Percentiles rank a stretch among this genome's conserved stretches.
These are phyloP conservation scores for Poeciliopsis gracilis DNA, from an alignment of 2,797 vertebrate genomes.

Conservation along the genomic window DNA sequence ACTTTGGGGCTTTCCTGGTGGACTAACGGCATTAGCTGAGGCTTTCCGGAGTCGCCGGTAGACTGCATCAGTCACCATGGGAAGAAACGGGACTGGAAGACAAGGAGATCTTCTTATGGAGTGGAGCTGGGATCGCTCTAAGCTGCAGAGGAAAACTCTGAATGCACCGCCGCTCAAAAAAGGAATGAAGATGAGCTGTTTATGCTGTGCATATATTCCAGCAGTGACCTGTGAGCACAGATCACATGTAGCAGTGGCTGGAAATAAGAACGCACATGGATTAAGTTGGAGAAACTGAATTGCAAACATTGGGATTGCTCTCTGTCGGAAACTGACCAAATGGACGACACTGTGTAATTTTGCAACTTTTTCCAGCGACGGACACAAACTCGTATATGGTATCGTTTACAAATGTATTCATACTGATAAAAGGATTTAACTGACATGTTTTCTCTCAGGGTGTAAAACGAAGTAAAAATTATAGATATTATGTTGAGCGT, in stretches of 20 bases:
- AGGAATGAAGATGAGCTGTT: neutral
- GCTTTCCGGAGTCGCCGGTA: constrained; percentile 14
- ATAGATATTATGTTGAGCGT: neutral
- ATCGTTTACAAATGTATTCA: neutral
- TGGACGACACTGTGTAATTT: neutral
- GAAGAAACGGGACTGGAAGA: constrained; percentile 15
- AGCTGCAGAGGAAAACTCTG: neutral
- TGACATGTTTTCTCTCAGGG: constrained; percentile 10
- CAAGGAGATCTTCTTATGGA: constrained; percentile 8
- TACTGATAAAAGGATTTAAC: neutral
- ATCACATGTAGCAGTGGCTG: neutral
- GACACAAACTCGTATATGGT: neutral
- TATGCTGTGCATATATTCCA: neutral
- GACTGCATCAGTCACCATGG: constrained; percentile 23
- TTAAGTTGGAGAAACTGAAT: neutral
- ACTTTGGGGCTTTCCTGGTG: constrained; percentile 93
- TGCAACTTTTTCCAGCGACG: neutral
- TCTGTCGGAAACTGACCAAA: neutral
- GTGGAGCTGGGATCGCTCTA: neutral
- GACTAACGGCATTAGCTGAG: constrained; percentile 70
- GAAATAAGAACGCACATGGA: neutral
- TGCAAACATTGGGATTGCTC: neutral
- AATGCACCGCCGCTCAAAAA: neutral
- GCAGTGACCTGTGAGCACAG: neutral
- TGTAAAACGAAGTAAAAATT: neutral